Evolutionary conservation across 2,113 vertebrate species (phyloP).

Genomic region (Cervus canadensis): DNA sequence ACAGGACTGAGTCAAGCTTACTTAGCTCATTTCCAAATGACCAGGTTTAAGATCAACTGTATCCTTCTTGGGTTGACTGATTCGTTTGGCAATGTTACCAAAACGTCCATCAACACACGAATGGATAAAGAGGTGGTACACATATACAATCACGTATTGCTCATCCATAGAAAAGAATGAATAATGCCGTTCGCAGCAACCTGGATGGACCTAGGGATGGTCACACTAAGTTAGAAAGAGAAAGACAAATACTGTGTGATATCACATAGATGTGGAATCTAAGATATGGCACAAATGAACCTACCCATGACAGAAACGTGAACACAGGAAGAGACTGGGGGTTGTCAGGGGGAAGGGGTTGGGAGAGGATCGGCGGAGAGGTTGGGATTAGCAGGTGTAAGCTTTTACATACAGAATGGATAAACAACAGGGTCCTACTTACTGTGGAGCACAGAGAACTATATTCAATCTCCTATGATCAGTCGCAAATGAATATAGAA

Average conservation of each 20-base stretch:
- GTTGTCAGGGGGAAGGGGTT: background rate
- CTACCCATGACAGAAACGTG: background rate
- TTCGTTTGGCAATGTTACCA: background rate
- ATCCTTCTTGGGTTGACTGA: background rate
- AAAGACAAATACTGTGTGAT: background rate
- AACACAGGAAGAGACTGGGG: background rate
- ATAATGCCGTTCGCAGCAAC: background rate
- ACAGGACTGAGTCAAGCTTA: background rate
- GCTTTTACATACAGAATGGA: background rate
- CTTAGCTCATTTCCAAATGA: background rate
- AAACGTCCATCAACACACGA: background rate
- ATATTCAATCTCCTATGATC: background rate
- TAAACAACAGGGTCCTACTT: background rate
- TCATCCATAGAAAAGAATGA: background rate
- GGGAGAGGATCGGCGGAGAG: background rate
- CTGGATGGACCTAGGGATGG: background rate
- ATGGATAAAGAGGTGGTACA: background rate
- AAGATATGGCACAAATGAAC: background rate
- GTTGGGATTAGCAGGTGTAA: background rate
- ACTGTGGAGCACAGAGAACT: background rate
- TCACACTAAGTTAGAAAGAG: background rate
- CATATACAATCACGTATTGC: background rate
- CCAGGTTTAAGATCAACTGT: background rate
- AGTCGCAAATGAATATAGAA: background rate
- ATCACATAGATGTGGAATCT: background rate